Base-by-base conservation (phyloP, 1,140 invertebrate genomes). In the Aphaenogaster floridana region DNA sequence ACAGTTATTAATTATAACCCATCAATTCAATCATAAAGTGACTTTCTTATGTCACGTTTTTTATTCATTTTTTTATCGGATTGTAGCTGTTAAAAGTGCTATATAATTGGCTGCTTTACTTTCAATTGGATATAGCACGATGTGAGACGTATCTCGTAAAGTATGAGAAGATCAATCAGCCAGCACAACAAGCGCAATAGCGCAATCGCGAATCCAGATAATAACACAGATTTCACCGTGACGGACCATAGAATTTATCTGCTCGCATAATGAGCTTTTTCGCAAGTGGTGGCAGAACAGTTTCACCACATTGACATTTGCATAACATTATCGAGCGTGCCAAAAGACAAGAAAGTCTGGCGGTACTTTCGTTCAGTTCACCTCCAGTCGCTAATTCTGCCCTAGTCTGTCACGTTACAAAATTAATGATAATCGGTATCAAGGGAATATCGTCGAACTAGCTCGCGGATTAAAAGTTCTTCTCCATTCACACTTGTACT, bases 291-390 rank as follows among this genome's bases (percentile, higher is more conserved):
- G 54, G 6, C 15, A 63, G 66, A 69, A 42, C 63, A n/a, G 79
- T 89, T 89, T 89, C 86, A 66, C 71, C 71, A 48, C 39, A 39
- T 83, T 76, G 61, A 83, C 59, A 88, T 87, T 88, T 87, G 50
- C 87, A 72, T 61, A 39, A 54, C 45, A 71, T 84, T 84, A 68
- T 11, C 3, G 9, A 76, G 28, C 52, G 28, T 57, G 86, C 63
- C 63, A 71, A 63, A 34, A 50, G 39, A 63, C 50, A 57, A 50
- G 39, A 68, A 68, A 68, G 39, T 77, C 76, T 57, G 21, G 39
- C 6, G 13, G 15, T 3, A 61, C 34, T 63, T 61, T 86, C 39
- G 28, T 68, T 86, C 36, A 34, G 50, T 48, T 69, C 45, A 11
- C 45, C 17, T 64, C 48, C 42, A 34, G 13, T n/a, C n/a, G 52